Percentiles rank a stretch among this genome's conserved stretches.
These are phyloP conservation scores for Mesaphorura yosii DNA, from an alignment of 1,140 invertebrate genomes.

Conservation along the genomic window DNA sequence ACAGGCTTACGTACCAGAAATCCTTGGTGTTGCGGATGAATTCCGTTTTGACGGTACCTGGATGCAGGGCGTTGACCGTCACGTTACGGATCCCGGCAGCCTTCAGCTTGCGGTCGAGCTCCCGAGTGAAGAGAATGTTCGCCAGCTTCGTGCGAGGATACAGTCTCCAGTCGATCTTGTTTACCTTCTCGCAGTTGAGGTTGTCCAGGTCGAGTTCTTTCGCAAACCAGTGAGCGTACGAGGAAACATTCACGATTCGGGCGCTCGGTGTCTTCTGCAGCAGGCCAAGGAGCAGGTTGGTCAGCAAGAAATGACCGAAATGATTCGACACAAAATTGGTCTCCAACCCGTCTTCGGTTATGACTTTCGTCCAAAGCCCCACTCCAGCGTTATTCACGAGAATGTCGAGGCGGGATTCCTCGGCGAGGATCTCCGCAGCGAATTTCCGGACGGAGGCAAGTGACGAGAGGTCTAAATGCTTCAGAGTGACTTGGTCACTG, in stretches of 20 bases:
- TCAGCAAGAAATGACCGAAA: constrained; percentile 41
- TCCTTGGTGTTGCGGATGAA: constrained; percentile 12
- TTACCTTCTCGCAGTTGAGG: constrained; percentile 52
- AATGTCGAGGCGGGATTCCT: constrained; percentile 37
- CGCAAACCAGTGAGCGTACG: constrained; percentile 59
- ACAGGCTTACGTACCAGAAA: not conserved
- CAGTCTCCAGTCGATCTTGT: constrained; percentile 52
- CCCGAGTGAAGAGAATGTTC: constrained; percentile 71
- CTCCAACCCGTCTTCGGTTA: constrained; percentile 40
- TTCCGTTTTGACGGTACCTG: constrained; percentile 15
- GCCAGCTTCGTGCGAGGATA: constrained; percentile 78
- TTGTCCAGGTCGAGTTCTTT: constrained; percentile 59
- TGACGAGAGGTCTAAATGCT: constrained; percentile 24
- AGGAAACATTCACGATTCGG: constrained; percentile 73
- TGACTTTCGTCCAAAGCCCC: constrained; percentile 34
- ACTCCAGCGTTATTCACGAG: constrained; percentile 42
- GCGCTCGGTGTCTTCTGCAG: constrained; percentile 60
- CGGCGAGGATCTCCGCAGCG: constrained; percentile 21
- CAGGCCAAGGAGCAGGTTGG: constrained; percentile 44
- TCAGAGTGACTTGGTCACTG: constrained; percentile 26
- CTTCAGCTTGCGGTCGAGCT: constrained; percentile 55
- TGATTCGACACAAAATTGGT: constrained; percentile 38
- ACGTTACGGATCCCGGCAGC: constrained; percentile 34
- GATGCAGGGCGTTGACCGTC: constrained; percentile 13
- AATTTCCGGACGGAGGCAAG: constrained; percentile 28